These are phyloP conservation scores for Dasyurus viverrinus DNA, from an alignment of 2,113 vertebrate genomes.

Conservation along the genomic window DNA sequence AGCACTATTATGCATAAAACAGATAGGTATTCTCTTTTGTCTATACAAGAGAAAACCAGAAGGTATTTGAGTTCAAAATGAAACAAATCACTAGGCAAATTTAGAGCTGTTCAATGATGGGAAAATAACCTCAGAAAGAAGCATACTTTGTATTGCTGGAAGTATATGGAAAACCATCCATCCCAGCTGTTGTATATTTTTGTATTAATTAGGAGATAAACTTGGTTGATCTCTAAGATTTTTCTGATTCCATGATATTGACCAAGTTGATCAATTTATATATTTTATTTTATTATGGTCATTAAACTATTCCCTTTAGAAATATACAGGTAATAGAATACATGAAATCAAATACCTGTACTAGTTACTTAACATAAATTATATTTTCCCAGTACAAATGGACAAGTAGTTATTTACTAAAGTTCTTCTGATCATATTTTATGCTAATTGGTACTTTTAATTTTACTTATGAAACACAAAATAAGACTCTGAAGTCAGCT, in stretches of 20 bases:
- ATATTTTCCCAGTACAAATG: background rate
- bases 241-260: background rate
- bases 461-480: background rate
- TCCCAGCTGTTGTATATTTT: background rate
- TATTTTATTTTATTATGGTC: background rate
- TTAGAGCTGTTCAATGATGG: background rate
- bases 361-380: background rate
- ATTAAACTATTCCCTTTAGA: background rate
- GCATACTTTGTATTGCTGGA: background rate
- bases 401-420: background rate
- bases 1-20: background rate
- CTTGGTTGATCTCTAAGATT: background rate
- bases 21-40: background rate
- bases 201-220: background rate
- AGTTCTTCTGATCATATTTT: background rate
- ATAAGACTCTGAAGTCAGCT: background rate
- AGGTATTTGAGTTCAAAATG: background rate
- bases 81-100: background rate
- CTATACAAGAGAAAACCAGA: background rate
- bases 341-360: background rate
- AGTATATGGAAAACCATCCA: background rate
- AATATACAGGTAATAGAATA: background rate
- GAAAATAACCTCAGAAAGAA: background rate
- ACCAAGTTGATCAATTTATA: background rate
- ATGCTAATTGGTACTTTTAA: background rate